phyloP scores from a whole-genome alignment of 2,797 vertebrate species.

The Neosilurus hyrtlii region DNA sequence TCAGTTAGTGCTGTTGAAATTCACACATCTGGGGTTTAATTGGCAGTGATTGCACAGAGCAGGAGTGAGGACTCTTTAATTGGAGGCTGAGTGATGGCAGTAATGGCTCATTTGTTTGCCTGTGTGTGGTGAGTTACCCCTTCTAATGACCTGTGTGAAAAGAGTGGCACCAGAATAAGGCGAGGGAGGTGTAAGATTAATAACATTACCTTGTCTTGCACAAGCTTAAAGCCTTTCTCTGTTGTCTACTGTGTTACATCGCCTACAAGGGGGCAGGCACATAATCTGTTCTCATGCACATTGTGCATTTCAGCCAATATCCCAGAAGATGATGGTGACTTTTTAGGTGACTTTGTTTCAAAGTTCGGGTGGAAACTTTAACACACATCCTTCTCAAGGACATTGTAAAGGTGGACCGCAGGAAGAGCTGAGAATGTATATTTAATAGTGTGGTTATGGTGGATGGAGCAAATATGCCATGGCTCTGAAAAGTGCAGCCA shows the following conservation, averaged over 20 bases:
- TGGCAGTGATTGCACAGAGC: conserved; percentile 55
- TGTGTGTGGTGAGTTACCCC: conserved; percentile 54
- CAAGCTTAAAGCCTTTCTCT: conserved; percentile 11
- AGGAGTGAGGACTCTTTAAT: conserved; percentile 57
- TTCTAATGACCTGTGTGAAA: conserved; percentile 58
- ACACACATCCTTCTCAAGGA: conserved; percentile 63
- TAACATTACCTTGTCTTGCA: conserved; percentile 33
- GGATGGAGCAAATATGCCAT: conserved; percentile 64
- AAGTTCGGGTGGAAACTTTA: conserved; percentile 60
- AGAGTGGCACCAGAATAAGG: conserved; percentile 30
- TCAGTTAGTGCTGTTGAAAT: conserved; percentile 55
- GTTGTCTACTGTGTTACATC: conserved; percentile 29
- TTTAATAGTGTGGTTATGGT: conserved; percentile 63
- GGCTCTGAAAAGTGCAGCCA: conserved; percentile 58
- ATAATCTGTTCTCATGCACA: conserved; percentile 26
- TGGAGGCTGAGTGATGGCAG: conserved; percentile 57
- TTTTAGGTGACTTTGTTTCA: conserved; percentile 45
- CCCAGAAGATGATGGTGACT: neutral
- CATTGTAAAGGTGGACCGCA: conserved; percentile 63
- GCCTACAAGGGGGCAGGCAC: conserved; percentile 7
- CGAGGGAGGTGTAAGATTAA: conserved; percentile 50
- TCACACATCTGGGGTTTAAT: conserved; percentile 58
- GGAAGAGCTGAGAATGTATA: conserved; percentile 63
- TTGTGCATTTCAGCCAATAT: conserved; percentile 21
- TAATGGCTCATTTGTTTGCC: conserved; percentile 60